Conservation (phyloP, 2,888 invertebrate genomes). For the Drosophila diplacantha region DNA sequence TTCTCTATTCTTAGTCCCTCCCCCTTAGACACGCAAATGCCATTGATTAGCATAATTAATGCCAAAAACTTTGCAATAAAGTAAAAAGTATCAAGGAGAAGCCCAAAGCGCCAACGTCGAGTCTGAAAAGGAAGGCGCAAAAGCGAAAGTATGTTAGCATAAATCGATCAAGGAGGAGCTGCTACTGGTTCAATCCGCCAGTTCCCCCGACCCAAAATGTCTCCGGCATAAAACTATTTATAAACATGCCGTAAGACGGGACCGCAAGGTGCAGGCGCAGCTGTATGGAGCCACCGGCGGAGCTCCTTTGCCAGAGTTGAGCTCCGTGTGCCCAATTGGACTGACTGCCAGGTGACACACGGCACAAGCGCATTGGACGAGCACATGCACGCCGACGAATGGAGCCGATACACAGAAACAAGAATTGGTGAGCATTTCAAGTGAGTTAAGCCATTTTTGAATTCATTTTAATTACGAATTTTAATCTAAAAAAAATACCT, state of each 20-base stretch:
- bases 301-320: conserved; percentile 27
- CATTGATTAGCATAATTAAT: conserved; percentile 64
- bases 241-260: conserved; percentile 51
- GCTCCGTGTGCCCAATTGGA: conserved; percentile 42
- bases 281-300: conserved; percentile 15
- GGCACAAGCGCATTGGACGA: conserved; percentile 43
- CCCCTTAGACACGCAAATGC: conserved; percentile 43
- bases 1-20: conserved; percentile 35
- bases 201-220: conserved; percentile 44
- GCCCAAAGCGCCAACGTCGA: conserved; percentile 7
- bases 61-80: conserved; percentile 45
- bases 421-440: not conserved
- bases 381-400: conserved; percentile 28
- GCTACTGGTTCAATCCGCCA: conserved; percentile 7
- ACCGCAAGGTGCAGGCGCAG: conserved; percentile 48
- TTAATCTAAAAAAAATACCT: not conserved
- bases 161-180: conserved; percentile 56
- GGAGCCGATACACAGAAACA: conserved; percentile 1
- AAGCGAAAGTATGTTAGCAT: conserved; percentile 69
- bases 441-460: not conserved
- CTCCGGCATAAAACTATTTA: conserved; percentile 58
- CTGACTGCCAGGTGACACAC: conserved; percentile 41
- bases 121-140: conserved; percentile 43
- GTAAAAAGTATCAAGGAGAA: conserved; percentile 17
- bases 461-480: not conserved